Percentiles rank a stretch among this genome's conserved stretches.
phyloP scores from a whole-genome alignment of 2,888 invertebrate genomes.

The Sarcophaga subvicina region DNA sequence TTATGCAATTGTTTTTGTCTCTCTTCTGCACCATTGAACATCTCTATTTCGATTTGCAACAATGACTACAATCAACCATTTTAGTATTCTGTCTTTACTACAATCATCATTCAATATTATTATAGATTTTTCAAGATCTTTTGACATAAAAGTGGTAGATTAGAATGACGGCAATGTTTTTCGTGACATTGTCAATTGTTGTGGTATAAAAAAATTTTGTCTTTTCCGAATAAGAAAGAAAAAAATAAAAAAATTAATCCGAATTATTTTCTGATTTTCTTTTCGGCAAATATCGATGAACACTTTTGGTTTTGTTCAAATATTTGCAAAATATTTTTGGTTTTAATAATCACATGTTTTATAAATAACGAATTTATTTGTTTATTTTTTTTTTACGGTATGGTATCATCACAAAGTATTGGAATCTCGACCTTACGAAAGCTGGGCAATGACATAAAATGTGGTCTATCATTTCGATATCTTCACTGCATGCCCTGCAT shows the following conservation, averaged over 20 bases:
- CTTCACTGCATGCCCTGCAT: too few species aligned
- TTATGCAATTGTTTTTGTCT: slow-evolving; percentile 45
- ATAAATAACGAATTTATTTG: too few species aligned
- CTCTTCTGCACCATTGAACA: slow-evolving; percentile 52
- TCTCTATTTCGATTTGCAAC: slow-evolving; percentile 24
- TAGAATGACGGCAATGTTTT: slow-evolving; percentile 30
- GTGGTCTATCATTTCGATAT: too few species aligned
- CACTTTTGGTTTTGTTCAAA: neutral
- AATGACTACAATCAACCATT: neutral
- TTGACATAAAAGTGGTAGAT: slow-evolving; percentile 41
- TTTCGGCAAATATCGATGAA: slow-evolving; percentile 32
- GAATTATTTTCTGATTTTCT: slow-evolving; percentile 33
- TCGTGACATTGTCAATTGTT: slow-evolving; percentile 58
- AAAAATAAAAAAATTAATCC: neutral
- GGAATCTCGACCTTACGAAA: too few species aligned
- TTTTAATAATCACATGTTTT: too few species aligned
- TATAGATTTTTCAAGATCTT: neutral
- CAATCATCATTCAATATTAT: too few species aligned
- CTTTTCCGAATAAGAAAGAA: slow-evolving; percentile 18
- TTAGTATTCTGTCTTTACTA: neutral
- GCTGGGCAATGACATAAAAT: too few species aligned
- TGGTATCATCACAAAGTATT: too few species aligned
- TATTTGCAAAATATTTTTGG: neutral
- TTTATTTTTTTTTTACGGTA: too few species aligned
- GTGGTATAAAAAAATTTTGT: slow-evolving; percentile 27